A percentile compares a stretch with the other conserved stretches of the same genome.
Evolutionary conservation across 2,113 vertebrate genomes (phyloP).

Genomic region (Limnothrissa miodon): DNA sequence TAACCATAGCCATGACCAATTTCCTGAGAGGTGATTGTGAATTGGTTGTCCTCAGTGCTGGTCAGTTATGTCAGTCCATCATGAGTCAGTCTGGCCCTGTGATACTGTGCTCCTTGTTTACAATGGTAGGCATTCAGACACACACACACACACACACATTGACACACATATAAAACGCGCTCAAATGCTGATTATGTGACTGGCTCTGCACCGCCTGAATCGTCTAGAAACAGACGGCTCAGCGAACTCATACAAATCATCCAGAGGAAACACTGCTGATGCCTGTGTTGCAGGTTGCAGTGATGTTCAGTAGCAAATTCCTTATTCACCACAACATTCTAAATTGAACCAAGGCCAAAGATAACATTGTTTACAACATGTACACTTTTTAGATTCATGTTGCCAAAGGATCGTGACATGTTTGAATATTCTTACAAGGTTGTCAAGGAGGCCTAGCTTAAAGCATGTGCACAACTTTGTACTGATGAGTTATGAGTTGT

Average conservation of each 20-base stretch:
- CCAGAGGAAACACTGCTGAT: neutral
- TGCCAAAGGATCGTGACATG: neutral
- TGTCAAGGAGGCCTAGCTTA: too few species aligned
- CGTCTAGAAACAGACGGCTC: neutral
- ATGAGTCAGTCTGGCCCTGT: neutral
- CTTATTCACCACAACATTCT: neutral
- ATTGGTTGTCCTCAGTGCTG: neutral
- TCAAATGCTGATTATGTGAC: slow-evolving; percentile 6
- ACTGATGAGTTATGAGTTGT: too few species aligned
- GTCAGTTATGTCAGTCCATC: neutral
- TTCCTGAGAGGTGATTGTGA: neutral
- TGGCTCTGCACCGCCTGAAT: neutral
- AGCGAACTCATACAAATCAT: neutral
- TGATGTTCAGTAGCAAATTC: neutral
- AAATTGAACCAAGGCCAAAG: neutral
- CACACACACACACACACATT: neutral
- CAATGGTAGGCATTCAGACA: neutral
- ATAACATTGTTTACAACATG: neutral
- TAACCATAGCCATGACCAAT: neutral
- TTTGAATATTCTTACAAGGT: neutral
- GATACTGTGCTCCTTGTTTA: slow-evolving; percentile 4
- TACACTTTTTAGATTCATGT: neutral
- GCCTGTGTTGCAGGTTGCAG: neutral
- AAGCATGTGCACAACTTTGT: too few species aligned
- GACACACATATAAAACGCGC: neutral